Percentiles rank a stretch among this genome's conserved stretches.
These are phyloP conservation scores for Brachyrhaphis roseni DNA, from an alignment of 2,797 vertebrate genomes.

Conservation along the genomic window DNA sequence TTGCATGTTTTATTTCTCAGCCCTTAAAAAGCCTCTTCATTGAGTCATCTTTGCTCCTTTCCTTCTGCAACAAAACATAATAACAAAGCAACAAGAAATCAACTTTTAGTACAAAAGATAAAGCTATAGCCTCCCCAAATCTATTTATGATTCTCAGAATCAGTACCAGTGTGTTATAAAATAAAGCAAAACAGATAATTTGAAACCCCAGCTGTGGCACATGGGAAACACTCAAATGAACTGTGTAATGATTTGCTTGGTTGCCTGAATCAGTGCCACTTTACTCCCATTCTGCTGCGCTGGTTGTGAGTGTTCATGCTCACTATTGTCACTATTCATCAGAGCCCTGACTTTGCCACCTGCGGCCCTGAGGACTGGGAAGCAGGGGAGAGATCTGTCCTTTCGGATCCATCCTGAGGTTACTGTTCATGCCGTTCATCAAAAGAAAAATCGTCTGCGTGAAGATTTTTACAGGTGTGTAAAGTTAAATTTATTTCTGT, in stretches of 20 bases:
- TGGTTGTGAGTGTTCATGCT: constrained; percentile 35
- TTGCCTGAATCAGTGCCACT: constrained; percentile 31
- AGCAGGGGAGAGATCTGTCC: constrained; percentile 25
- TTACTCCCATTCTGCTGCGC: constrained; percentile 35
- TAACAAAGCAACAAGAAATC: constrained; percentile 40
- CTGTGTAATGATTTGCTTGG: constrained; percentile 31
- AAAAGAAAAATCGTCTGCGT: constrained; percentile 1
- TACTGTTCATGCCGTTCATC: constrained; percentile 14
- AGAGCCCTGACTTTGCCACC: constrained; percentile 56
- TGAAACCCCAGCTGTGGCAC: constrained; percentile 36
- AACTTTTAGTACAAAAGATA: constrained; percentile 19
- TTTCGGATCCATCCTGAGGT: constrained; percentile 20
- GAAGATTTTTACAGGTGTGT: not conserved
- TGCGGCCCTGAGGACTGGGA: constrained; percentile 50
- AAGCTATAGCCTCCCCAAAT: constrained; percentile 29
- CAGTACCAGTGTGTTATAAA: constrained; percentile 13
- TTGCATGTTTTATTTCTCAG: not conserved
- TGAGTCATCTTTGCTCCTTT: constrained; percentile 14
- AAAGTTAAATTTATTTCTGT: not conserved
- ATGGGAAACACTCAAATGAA: constrained; percentile 43
- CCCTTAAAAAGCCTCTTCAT: not conserved
- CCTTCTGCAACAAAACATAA: constrained; percentile 39
- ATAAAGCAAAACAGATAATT: constrained; percentile 39
- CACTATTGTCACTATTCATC: constrained; percentile 62
- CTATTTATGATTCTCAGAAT: constrained; percentile 26